Evolutionary conservation across 2,888 invertebrate species (phyloP), one percentile per base, ranked within the genome.

Genomic region (Imbricaverruca yamaguchii): DNA sequence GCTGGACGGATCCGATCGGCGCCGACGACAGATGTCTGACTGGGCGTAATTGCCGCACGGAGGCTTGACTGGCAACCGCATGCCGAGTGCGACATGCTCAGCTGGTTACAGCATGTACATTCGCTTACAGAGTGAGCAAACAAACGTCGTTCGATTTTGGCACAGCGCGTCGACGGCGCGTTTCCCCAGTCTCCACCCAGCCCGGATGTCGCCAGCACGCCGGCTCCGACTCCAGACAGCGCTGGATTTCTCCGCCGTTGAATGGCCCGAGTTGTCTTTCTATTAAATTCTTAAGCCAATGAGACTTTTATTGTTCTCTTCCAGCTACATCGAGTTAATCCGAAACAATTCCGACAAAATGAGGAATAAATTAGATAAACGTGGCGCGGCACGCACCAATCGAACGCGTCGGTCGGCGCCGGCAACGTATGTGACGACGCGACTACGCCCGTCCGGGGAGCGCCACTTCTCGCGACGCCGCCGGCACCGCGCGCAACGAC

Each of bases 191-290:
- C 13, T 25, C 25, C n/a, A 12, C 67, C 12, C 25, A 25, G 25
- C 13, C 61, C 67, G 13, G 25, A 25, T 25, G 67, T 25, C 67
- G 25, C 67, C 67, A 11, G 67, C 25, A n/a, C 3, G 67, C n/a
- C 12, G 3, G n/a, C 12, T 13, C 6, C n/a, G 67, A 25, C 25
- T 67, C 67, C n/a, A 67, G n/a, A 25, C 25, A 13, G 10, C 67
- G 67, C 67, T 13, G 67, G 13, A 67, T 67, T 65, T 74, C 53
- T 18, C 74, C 74, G 13, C 74, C 53, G 13, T 53, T 74, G 53
- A 74, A 74, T 74, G 18, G 74, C 53, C 74, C 74, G 74, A 74
- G 21, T 53, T 74, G 74, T 74, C 74, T 74, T 74, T 67, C 74
- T 53, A 74, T 74, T 74, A 74, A 39, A 74, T 25, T 74, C 74